Base-by-base conservation (phyloP, 2,797 vertebrate species). In the Amphiprion clarkii region DNA sequence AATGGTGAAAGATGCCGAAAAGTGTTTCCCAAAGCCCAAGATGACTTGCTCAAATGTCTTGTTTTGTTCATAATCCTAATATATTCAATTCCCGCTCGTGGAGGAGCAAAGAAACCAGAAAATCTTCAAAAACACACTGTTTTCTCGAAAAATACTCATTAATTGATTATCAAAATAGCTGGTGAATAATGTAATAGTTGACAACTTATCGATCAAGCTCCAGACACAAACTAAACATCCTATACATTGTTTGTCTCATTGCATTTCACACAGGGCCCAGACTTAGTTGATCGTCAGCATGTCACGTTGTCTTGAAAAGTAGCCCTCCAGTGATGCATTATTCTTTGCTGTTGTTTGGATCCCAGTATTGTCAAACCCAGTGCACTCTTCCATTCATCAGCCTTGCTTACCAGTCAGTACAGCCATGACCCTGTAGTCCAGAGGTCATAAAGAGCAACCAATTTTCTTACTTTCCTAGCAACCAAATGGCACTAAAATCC, bases 311-410 rank as follows among this genome's bases (percentile, higher is more conserved):
- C 17, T 36, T 46, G 60, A 71, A 14, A 72, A 72, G 69, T 25
- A 49, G 56, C 79, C 69, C 69, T 76, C 58, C 39, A 3, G 5
- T 76, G 75, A 74, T 71, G 25, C 66, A 67, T 76, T 31, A 10
- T 48, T 84, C 56, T 82, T 84, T 78, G 67, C 78, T 40, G 52
- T 82, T 33, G 12, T 67, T 36, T 70, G 81, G 69, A 58, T 82
- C 70, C 75, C 65, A 62, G 58, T 67, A 44, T 49, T 59, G 54
- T 69, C 3, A 36, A 42, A 60, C 42, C 51, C 21, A 17, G 36
- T 40, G 60, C 65, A 54, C 60, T 36, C 67, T 58, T 54, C 49
- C 60, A 57, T 79, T 76, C 42, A 19, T 54, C 49, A 31, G 19
- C 23, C 52, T 16, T 46, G 46, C 29, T 60, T 10, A 57, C 29